These are phyloP conservation scores for Hypocryptadius cinnamomeus DNA, from an alignment of 2,113 vertebrate genomes.

Conservation along the genomic window DNA sequence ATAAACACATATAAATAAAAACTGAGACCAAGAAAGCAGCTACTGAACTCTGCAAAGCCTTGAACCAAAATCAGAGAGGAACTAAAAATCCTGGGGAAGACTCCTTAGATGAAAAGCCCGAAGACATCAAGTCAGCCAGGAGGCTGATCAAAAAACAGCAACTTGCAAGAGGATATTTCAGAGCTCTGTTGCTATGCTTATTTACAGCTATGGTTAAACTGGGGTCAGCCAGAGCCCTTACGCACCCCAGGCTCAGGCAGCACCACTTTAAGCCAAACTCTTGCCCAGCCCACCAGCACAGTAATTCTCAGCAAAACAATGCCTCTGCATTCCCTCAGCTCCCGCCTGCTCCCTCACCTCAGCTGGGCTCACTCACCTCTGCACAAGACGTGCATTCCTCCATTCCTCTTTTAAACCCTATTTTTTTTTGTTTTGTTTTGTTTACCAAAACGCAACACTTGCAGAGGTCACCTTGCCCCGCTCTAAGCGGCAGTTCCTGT, in stretches of 20 bases:
- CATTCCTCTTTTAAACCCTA: constrained; percentile 44
- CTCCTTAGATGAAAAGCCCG: not conserved
- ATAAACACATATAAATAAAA: not conserved
- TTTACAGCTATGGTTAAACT: not conserved
- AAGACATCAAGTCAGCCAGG: not conserved
- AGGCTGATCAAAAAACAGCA: not conserved
- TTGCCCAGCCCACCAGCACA: not conserved
- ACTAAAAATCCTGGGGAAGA: not conserved
- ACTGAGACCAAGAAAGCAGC: not conserved
- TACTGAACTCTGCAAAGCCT: not conserved
- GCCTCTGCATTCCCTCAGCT: not conserved
- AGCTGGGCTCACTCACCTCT: constrained; percentile 47
- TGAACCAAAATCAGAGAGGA: not conserved
- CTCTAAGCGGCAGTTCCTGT: not conserved
- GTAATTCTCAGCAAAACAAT: not conserved
- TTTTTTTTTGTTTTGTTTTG: not conserved
- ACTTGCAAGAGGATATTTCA: not conserved
- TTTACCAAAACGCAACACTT: not conserved
- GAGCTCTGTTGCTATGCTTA: not conserved
- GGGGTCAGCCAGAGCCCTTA: not conserved
- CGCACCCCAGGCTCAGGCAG: not conserved
- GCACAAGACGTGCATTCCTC: constrained; percentile 9
- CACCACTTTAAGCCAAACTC: not conserved
- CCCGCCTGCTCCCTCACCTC: not conserved
- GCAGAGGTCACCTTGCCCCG: not conserved